Base-by-base conservation (phyloP, 2,113 vertebrate species). In the Dolichallabes microphthalmus region DNA sequence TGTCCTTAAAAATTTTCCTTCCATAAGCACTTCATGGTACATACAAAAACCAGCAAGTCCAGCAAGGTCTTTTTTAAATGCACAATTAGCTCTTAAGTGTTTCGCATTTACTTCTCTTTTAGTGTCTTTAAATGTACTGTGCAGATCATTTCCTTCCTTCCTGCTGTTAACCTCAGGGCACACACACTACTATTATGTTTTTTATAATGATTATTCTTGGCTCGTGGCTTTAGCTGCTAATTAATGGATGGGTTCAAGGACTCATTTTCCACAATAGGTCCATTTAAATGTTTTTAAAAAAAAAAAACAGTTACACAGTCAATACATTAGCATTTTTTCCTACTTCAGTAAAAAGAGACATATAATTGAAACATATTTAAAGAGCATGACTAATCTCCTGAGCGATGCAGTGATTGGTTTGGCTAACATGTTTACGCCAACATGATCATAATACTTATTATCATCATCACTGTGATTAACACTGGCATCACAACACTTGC, bases 341-440 rank as follows among this genome's bases (percentile, higher is more conserved):
- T 52, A 25, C 22, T 74, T 74, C 22, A 50, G 39, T 52, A 50
- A 74, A 74, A 74, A 74, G 3, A 6, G 39, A 30, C 11, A 57
- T 1, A 84, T 60, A 75, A 74, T 60, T 83, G 71, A 45, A 74
- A 60, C 35, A 39, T 17, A 17, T 60, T 74, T 83, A 60, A 83
- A 45, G 55, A 11, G 53, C 30, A 10, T 10, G 0, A 17, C 78
- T 27, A n/a, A 75, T 75, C 50, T 76, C 27, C n/a, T 19, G 27
- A 53, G 25, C 45, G 13, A n/a, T 25, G 45, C 73, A 75, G 45
- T 52, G 45, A 74, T n/a, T 52, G 45, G 73, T 27, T n/a, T n/a
- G 27, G 25, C 6, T 9, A 25, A 15, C 7, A 1, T 79, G 76
- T 79, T 60, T 79, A 22, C 57, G 32, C 15, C 55, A 39, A 25